Conservation (phyloP, 1,140 invertebrate genomes). For the Lerema accius region DNA sequence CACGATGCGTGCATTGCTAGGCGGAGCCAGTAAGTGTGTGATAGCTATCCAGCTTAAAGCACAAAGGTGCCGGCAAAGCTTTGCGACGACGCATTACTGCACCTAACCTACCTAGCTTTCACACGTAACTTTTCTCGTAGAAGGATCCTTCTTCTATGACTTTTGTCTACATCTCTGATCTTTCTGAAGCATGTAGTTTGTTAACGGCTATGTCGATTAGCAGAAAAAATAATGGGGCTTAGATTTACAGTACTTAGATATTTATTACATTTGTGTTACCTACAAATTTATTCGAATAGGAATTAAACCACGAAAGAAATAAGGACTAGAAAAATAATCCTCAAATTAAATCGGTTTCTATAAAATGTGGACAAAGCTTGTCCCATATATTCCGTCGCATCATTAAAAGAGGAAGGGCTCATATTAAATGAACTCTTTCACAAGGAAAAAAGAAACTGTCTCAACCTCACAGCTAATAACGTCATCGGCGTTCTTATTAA, state of each 20-base stretch:
- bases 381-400: constrained; percentile 25
- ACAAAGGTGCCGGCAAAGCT: constrained; percentile 26
- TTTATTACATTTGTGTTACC: too few relatives aligned
- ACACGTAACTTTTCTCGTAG: not conserved
- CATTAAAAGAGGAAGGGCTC: constrained; percentile 30
- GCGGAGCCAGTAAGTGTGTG: constrained; percentile 12
- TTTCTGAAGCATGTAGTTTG: too few relatives aligned
- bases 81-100: constrained; percentile 16
- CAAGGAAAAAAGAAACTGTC: constrained; percentile 30
- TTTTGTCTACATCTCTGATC: too few relatives aligned
- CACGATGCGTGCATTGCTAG: constrained; percentile 17
- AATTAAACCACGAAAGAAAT: too few relatives aligned
- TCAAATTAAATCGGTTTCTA: constrained; percentile 25
- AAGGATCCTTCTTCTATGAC: constrained; percentile 2
- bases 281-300: too few relatives aligned
- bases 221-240: too few relatives aligned
- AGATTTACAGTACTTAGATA: too few relatives aligned
- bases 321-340: not conserved
- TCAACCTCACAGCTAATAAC: constrained; percentile 25
- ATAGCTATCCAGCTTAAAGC: constrained; percentile 14
- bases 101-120: constrained; percentile 2
- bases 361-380: constrained; percentile 27
- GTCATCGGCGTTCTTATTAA: constrained; percentile 23
- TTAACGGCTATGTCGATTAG: too few relatives aligned
- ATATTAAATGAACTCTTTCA: constrained; percentile 31